These are phyloP conservation scores for Muscicapa adusta DNA, from an alignment of 2,113 vertebrate species.

Conservation along the genomic window DNA sequence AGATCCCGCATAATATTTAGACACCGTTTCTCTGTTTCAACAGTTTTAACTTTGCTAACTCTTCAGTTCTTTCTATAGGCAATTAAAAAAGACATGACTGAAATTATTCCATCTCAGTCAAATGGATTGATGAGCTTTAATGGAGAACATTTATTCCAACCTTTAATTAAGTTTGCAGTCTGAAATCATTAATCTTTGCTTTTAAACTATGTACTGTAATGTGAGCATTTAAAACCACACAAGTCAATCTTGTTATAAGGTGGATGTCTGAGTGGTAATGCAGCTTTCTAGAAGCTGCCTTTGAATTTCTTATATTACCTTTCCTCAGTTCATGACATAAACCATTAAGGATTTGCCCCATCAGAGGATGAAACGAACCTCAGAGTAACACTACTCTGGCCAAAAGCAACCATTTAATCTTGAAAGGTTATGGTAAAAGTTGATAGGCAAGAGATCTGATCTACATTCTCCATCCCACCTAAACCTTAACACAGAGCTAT, in stretches of 20 bases:
- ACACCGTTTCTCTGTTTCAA: too few species aligned
- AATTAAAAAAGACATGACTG: slow-evolving; percentile 57
- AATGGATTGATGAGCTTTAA: slow-evolving; percentile 53
- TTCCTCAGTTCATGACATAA: neutral
- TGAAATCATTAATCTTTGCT: slow-evolving; percentile 49
- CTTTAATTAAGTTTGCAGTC: slow-evolving; percentile 64
- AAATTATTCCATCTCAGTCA: slow-evolving; percentile 47
- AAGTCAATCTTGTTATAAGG: neutral
- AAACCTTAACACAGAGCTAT: neutral
- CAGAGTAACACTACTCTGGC: neutral
- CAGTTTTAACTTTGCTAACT: slow-evolving; percentile 24
- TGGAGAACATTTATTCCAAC: slow-evolving; percentile 52
- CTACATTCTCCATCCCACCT: neutral
- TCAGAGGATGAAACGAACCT: neutral
- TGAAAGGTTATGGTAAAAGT: neutral
- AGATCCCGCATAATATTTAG: slow-evolving; percentile 53
- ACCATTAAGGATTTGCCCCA: neutral
- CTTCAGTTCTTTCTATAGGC: slow-evolving; percentile 22
- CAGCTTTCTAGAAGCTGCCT: neutral
- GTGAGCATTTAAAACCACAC: slow-evolving; percentile 15
- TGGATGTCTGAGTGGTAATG: neutral
- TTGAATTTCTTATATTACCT: neutral
- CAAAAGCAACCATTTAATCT: neutral
- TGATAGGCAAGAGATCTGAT: neutral
- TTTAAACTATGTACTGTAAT: neutral